phyloP scores from a whole-genome alignment of 2,888 invertebrate species.

The Polydrusus pterygomalis region DNA sequence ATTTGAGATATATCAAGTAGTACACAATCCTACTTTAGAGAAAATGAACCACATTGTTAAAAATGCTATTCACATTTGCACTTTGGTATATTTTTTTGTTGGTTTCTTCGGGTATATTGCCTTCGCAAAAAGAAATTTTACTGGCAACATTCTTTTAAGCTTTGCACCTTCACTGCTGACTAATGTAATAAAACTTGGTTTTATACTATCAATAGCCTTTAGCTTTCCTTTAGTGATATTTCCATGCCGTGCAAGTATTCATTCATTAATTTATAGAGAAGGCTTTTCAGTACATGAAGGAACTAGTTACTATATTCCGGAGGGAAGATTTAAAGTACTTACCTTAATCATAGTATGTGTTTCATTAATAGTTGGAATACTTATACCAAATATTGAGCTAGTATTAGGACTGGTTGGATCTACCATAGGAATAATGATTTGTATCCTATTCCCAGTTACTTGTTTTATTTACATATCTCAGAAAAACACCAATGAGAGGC shows the following conservation, averaged over 20 bases:
- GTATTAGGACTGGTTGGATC: slow-evolving; percentile 96
- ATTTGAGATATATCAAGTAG: slow-evolving; percentile 93
- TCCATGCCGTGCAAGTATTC: slow-evolving; percentile 94
- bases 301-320: slow-evolving; percentile 84
- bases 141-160: slow-evolving; percentile 93
- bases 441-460: slow-evolving; percentile 93
- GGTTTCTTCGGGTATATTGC: slow-evolving; percentile 93
- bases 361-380: slow-evolving; percentile 86
- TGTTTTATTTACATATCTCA: slow-evolving; percentile 90
- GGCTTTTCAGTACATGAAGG: slow-evolving; percentile 80
- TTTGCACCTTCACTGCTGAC: slow-evolving; percentile 88
- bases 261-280: slow-evolving; percentile 91
- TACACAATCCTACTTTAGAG: slow-evolving; percentile 90
- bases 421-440: slow-evolving; percentile 95
- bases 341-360: slow-evolving; percentile 86
- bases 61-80: slow-evolving; percentile 93
- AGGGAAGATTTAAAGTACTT: slow-evolving; percentile 86
- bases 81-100: slow-evolving; percentile 90
- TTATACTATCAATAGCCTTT: slow-evolving; percentile 94
- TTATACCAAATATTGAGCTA: slow-evolving; percentile 95
- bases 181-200: slow-evolving; percentile 94
- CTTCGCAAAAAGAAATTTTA: slow-evolving; percentile 84
- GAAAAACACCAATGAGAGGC: slow-evolving; percentile 88
- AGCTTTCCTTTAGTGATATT: slow-evolving; percentile 98
- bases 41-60: slow-evolving; percentile 92